phyloP scores from a whole-genome alignment of 2,113 vertebrate genomes.

The Cebus imitator region DNA sequence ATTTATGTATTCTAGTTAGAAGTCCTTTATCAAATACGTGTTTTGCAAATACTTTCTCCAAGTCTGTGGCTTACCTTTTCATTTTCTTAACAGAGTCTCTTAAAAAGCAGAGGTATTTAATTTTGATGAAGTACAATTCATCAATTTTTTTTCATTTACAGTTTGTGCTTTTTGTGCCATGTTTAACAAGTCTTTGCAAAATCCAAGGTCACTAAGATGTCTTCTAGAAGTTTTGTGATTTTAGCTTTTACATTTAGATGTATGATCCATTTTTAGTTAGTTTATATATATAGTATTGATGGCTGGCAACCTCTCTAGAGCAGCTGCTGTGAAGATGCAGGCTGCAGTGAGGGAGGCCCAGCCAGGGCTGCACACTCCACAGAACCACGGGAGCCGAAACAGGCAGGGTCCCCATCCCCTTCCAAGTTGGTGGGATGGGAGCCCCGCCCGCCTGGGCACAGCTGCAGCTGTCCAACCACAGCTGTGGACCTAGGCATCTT shows the following conservation, averaged over 20 bases:
- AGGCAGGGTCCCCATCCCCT: no score
- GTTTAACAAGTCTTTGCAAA: neutral
- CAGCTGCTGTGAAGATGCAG: no score
- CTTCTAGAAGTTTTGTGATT: neutral
- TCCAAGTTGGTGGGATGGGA: no score
- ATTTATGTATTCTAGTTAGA: neutral
- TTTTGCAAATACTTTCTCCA: neutral
- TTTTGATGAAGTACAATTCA: constrained; percentile 4
- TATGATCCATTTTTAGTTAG: neutral
- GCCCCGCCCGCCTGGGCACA: no score
- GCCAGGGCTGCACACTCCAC: no score
- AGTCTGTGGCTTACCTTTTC: neutral
- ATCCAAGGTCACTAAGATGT: neutral
- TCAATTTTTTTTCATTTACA: neutral
- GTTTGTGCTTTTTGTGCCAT: neutral
- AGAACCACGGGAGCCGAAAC: no score
- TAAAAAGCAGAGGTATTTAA: neutral
- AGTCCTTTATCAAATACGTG: neutral
- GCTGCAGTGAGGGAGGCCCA: no score
- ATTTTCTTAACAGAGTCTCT: neutral
- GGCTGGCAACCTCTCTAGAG: no score
- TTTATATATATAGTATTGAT: neutral
- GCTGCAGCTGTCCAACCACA: no score
- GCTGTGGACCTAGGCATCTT: no score
- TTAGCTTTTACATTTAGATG: neutral